Conservation (phyloP, 1,140 invertebrate genomes). For the Drosophila willistoni region DNA sequence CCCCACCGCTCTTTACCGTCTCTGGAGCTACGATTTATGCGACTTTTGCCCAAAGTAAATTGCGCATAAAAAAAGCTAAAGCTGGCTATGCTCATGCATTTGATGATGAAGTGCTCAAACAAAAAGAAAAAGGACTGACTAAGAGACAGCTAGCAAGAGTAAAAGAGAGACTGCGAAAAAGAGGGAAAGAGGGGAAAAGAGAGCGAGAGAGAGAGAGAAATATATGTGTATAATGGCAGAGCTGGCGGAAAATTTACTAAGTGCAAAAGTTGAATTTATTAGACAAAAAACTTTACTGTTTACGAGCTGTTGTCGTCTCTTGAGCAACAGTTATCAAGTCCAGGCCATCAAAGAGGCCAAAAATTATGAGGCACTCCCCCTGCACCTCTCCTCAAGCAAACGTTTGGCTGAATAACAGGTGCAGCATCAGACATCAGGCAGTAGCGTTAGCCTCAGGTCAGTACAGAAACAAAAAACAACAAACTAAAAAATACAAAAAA, state of each 20-base stretch:
- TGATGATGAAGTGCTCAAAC: constrained; percentile 78
- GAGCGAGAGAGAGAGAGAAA: neutral
- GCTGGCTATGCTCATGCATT: constrained; percentile 61
- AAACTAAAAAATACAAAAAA: too few relatives aligned
- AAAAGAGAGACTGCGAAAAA: constrained; percentile 28
- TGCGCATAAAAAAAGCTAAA: constrained; percentile 70
- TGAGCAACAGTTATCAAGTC: constrained; percentile 63
- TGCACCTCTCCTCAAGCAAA: neutral
- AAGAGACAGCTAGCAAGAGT: constrained; percentile 19
- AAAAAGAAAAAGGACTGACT: constrained; percentile 50
- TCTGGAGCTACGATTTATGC: constrained; percentile 69
- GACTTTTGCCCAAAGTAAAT: constrained; percentile 79
- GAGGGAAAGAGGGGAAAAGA: neutral
- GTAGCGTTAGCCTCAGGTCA: constrained; percentile 44
- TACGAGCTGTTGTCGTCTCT: constrained; percentile 69
- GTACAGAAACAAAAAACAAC: neutral
- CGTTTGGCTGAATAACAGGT: constrained; percentile 60
- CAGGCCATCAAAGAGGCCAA: constrained; percentile 63
- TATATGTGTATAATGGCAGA: constrained; percentile 1
- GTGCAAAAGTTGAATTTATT: constrained; percentile 79
- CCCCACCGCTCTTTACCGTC: constrained; percentile 18
- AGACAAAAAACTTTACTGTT: constrained; percentile 75
- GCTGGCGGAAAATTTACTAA: constrained; percentile 70
- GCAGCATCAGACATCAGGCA: constrained; percentile 46
- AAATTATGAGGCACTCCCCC: constrained; percentile 58